Base-by-base conservation (phyloP, 1,140 invertebrate genomes). In the Anagrus nilaparvatae region DNA sequence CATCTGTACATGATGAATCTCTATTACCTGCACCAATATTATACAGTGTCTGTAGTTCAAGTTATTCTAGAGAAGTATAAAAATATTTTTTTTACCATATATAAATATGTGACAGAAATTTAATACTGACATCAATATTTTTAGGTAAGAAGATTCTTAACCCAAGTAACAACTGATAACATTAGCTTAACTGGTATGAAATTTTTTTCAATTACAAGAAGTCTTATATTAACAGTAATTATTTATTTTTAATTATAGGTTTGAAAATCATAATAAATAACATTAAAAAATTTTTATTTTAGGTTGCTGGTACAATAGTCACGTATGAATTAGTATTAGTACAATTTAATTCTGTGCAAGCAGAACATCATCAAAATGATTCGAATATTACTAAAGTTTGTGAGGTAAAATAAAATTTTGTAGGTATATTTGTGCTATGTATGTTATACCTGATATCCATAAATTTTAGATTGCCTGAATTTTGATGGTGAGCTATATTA, bases 281-380 rank as follows among this genome's bases (percentile, higher is more conserved):
- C 13, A 5, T 30, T 27, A 21, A 20, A 25, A 38, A 38, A 38
- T 24, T 6, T 10, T 4, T 34, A 17, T 17, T 71, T 48, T 52
- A 82, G 78, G 72, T 81, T 13, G 77, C 78, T 29, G 77, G 78
- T 30, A 79, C 78, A 4, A 78, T 82, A 33, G 76, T 81, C 1
- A 81, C 79, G 5, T 82, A 82, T 48, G 79, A 81, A 55, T 59
- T 82, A 3, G 77, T 82, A 30, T 56, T 81, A 25, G 66, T 80
- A 21, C 77, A 81, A 45, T 78, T 80, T 47, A 79, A 76, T 43
- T 63, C 64, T 31, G 54, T 62, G 5, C 65, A 68, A 43, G 59
- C 61, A 32, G 53, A 61, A 6, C 65, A 68, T 40, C 62, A 61
- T 50, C 49, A 44, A 9, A 55, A 58, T n/a, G 49, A 53, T 17